Evolutionary conservation across 1,140 invertebrate genomes (phyloP).

Genomic region (Papilio polytes): DNA sequence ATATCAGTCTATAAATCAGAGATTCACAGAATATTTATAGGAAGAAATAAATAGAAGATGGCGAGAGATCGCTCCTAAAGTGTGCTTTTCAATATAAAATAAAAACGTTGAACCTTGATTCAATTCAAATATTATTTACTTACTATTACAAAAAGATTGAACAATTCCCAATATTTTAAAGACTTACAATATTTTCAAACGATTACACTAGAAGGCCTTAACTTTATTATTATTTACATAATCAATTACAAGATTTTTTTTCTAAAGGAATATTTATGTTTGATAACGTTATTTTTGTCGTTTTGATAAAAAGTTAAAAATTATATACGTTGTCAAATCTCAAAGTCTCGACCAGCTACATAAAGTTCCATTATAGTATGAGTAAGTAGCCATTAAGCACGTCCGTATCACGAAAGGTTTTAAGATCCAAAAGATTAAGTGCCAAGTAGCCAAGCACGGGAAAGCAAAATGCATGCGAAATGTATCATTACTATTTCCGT

Average conservation of each 20-base stretch:
- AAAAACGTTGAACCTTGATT: neutral
- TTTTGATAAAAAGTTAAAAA: neutral
- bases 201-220: no score
- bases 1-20: constrained; percentile 64
- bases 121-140: neutral
- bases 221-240: no score
- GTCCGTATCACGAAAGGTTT: neutral
- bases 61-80: constrained; percentile 42
- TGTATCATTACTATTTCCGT: neutral
- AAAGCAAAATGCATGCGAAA: neutral
- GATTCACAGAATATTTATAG: constrained; percentile 58
- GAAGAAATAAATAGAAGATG: constrained; percentile 47
- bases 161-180: no score
- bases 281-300: neutral
- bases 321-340: neutral
- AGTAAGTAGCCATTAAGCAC: neutral
- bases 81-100: constrained; percentile 29
- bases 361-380: neutral
- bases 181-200: no score
- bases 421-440: neutral
- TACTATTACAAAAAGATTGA: neutral
- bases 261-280: no score
- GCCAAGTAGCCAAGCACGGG: neutral
- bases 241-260: no score
- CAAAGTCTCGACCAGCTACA: neutral